Evolutionary conservation across 1,140 invertebrate genomes (phyloP).

Genomic region (Mya arenaria): DNA sequence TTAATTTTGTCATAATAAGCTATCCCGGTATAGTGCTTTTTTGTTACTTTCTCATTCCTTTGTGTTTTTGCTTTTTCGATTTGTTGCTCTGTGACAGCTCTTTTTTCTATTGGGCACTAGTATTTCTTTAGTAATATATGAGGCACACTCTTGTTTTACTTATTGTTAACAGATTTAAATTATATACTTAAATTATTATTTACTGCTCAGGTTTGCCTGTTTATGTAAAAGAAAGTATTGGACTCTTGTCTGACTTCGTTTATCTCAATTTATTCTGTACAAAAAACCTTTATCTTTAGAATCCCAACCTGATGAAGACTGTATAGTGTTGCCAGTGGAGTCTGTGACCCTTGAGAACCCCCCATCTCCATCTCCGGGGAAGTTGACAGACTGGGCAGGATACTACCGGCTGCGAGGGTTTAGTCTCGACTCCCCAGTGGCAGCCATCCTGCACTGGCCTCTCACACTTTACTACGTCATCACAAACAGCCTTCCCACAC

Average conservation of each 20-base stretch:
- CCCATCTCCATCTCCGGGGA: not conserved
- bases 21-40: too few species aligned
- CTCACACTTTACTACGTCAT: constrained; percentile 66
- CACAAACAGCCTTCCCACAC: constrained; percentile 50
- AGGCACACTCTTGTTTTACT: not conserved
- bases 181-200: too few species aligned
- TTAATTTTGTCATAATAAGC: too few species aligned
- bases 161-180: not conserved
- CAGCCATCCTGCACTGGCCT: constrained; percentile 65
- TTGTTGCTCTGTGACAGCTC: too few species aligned
- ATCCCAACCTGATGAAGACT: not conserved
- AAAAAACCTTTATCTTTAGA: not conserved
- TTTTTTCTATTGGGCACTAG: too few species aligned
- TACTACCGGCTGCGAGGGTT: constrained; percentile 67
- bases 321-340: constrained; percentile 46
- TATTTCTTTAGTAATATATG: not conserved
- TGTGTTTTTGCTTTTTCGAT: too few species aligned
- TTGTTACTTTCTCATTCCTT: too few species aligned
- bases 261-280: not conserved
- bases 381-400: constrained; percentile 43
- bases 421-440: constrained; percentile 63
- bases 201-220: too few species aligned
- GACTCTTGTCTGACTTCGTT: not conserved
- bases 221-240: not conserved
- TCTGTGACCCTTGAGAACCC: constrained; percentile 17